phyloP scores from a whole-genome alignment of 2,113 vertebrate genomes.

The Leuciscus idus region DNA sequence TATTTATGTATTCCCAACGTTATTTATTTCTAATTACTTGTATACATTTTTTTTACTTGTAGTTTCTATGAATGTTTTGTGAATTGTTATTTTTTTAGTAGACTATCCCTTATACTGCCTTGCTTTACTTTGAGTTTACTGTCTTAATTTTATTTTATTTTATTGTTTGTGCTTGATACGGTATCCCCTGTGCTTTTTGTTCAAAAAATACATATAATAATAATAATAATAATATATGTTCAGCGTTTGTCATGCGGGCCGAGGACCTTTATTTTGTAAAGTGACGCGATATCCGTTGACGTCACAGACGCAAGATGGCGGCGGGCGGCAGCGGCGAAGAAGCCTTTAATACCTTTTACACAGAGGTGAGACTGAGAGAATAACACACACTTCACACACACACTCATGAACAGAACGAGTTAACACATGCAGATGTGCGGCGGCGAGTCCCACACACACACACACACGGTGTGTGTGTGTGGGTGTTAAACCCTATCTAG shows the following conservation, averaged over 20 bases:
- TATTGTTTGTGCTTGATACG: too few species aligned
- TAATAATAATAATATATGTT: too few species aligned
- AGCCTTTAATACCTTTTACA: constrained; percentile 77
- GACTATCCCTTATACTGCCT: too few species aligned
- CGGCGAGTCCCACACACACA: neutral
- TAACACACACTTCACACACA: neutral
- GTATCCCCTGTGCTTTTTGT: too few species aligned
- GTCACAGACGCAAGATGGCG: constrained; percentile 77
- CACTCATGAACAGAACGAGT: neutral
- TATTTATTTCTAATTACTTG: too few species aligned
- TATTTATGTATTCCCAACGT: too few species aligned
- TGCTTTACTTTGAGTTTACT: too few species aligned
- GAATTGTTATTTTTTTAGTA: too few species aligned
- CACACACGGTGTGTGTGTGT: neutral
- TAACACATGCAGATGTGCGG: neutral
- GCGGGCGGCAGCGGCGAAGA: constrained; percentile 69
- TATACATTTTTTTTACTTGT: too few species aligned
- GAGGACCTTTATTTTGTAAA: constrained; percentile 46
- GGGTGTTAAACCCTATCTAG: neutral
- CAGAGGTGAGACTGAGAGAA: constrained; percentile 67
- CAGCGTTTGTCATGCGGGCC: constrained; percentile 66
- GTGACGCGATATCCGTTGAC: constrained; percentile 59
- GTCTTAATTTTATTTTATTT: too few species aligned
- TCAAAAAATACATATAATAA: too few species aligned
- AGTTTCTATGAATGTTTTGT: too few species aligned